Evolutionary conservation across 2,888 invertebrate species (phyloP).

Genomic region (Phragmatobia fuliginosa): DNA sequence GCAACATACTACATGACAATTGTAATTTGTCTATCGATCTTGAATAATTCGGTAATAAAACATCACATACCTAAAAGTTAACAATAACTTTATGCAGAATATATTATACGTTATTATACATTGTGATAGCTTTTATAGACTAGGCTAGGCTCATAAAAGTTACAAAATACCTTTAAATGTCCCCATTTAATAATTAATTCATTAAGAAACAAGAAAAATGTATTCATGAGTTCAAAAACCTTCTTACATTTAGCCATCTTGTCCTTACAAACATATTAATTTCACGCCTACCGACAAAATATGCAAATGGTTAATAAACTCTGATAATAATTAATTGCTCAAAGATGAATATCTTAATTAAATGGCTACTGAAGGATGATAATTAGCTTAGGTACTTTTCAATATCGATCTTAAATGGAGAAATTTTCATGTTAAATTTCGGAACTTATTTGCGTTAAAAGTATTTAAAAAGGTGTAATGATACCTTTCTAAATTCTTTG

Average conservation of each 20-base stretch:
- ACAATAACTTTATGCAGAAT: background rate
- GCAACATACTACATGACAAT: background rate
- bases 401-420: background rate
- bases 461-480: too few relatives aligned
- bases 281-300: conserved; percentile 9
- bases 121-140: background rate
- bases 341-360: background rate
- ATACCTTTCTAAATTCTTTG: too few relatives aligned
- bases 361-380: background rate
- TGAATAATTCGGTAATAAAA: background rate
- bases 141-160: conserved; percentile 22
- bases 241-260: conserved; percentile 21
- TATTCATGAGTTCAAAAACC: conserved; percentile 7
- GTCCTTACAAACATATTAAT: conserved; percentile 26
- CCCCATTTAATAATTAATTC: conserved; percentile 7
- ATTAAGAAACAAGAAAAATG: conserved; percentile 11
- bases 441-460: too few relatives aligned
- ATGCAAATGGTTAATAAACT: conserved; percentile 29
- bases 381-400: background rate
- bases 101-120: background rate
- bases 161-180: conserved; percentile 7
- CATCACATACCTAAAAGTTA: background rate
- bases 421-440: too few relatives aligned
- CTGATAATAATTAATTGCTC: conserved; percentile 4
- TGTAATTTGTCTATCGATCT: background rate